These are phyloP conservation scores for Bucorvus abyssinicus DNA, from an alignment of 2,797 vertebrate species.

Conservation along the genomic window DNA sequence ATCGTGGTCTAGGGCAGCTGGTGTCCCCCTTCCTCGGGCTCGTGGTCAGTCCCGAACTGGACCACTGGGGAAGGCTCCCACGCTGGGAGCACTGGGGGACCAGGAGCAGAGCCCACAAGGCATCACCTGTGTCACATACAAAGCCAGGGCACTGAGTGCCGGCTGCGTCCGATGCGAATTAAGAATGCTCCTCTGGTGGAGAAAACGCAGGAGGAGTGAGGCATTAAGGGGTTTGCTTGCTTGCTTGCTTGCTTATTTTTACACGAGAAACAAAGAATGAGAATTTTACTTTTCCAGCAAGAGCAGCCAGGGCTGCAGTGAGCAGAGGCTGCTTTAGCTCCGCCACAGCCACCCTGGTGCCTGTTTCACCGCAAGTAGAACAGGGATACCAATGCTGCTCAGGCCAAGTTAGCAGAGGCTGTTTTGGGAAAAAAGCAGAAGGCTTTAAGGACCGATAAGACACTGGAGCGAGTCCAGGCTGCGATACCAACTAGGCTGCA, in stretches of 20 bases:
- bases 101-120: not conserved
- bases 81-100: not conserved
- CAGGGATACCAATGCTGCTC: not conserved
- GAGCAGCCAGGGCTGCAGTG: not conserved
- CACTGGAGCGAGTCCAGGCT: not conserved
- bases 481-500: not conserved
- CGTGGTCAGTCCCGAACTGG: not conserved
- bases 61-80: not conserved
- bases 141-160: not conserved
- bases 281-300: not conserved
- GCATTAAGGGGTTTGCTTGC: not conserved
- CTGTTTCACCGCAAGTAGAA: not conserved
- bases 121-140: rapidly evolving
- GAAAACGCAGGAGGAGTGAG: not conserved
- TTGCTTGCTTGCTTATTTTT: not conserved
- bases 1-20: not conserved
- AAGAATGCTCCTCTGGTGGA: not conserved
- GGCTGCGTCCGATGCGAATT: not conserved
- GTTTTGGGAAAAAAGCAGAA: not conserved
- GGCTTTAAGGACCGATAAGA: not conserved
- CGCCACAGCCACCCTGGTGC: not conserved
- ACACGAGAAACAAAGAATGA: not conserved
- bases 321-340: not conserved
- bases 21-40: not conserved
- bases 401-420: not conserved